These are phyloP conservation scores for Rhabdomys pumilio DNA, from an alignment of 2,797 vertebrate species.

Conservation along the genomic window DNA sequence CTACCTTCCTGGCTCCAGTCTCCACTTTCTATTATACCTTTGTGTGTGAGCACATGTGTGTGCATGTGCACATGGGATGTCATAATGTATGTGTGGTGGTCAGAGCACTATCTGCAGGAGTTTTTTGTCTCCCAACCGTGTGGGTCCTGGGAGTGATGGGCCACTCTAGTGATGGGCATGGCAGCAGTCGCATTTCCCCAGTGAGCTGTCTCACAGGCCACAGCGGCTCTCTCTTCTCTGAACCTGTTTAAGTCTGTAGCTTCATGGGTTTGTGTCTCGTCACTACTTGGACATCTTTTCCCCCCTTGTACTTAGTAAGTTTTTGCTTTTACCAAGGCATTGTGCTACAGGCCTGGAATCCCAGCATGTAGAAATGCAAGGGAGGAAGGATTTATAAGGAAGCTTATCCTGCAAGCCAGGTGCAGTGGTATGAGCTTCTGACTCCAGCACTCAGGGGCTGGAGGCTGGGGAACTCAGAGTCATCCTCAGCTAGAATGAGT, in stretches of 20 bases:
- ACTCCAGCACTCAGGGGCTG: not conserved
- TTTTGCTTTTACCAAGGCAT: not conserved
- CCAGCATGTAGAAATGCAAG: not conserved
- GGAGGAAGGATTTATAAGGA: not conserved
- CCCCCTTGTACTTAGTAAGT: not conserved
- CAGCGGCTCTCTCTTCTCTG: not conserved
- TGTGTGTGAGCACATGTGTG: not conserved
- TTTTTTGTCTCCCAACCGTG: not conserved
- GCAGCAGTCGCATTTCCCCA: not conserved
- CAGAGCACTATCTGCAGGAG: not conserved
- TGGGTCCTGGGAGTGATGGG: not conserved
- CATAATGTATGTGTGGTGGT: not conserved
- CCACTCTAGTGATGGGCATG: not conserved
- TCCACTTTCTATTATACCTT: not conserved
- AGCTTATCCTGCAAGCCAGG: not conserved
- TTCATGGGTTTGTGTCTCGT: not conserved
- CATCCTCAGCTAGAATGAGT: not conserved
- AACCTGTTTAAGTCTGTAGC: not conserved
- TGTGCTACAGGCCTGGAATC: not conserved
- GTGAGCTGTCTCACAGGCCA: not conserved
- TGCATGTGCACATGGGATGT: not conserved
- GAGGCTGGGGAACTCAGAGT: not conserved
- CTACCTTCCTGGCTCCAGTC: not conserved
- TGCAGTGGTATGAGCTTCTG: not conserved
- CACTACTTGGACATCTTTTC: not conserved